Base-by-base conservation (phyloP, 2,888 invertebrate species). In the Agrotis puta region DNA sequence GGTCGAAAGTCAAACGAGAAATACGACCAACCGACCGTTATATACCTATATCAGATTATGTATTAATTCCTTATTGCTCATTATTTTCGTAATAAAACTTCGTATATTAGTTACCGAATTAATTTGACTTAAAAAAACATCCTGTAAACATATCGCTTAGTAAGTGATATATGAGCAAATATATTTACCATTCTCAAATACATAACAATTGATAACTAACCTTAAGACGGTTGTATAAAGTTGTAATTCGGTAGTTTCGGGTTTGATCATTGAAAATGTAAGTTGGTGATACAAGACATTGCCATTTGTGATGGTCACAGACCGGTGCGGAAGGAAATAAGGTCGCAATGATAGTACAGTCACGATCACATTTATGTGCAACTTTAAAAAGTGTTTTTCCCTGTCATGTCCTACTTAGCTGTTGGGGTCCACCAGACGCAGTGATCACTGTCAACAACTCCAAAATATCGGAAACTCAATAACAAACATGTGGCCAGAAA, bases 301-400 rank as follows among this genome's bases (percentile, higher is more conserved):
- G 86, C 84, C 84, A 81, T 81, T 86, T 78, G 62, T 39, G 77
- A 85, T 57, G 82, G 87, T 64, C 85, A 75, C 73, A 70, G 66
- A 64, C 57, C 48, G 73, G 47, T 66, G 62, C 86, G 85, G 87
- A 86, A 86, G 87, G 85, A 86, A 87, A 84, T 85, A 84, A 87
- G 85, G 85, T 81, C 82, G 22, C 33, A 43, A 18, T 20, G 71
- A 57, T 67, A 57, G 67, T 70, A 71, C 50, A 68, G 71, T 64
- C 62, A 22, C 74, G 62, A 33, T 4, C n/a, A 33, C 33, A 6
- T 18, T 1, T 27, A 27, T 13, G 18, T 6, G n/a, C 11, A 5
- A 56, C 27, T n/a, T 27, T 54, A 24, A 18, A 53, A 9, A 4
- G 3, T 9, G 18, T 54, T 27, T 27, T 54, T 33, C 33, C 33